These are phyloP conservation scores for Procambarus virginalis DNA, from an alignment of 1,140 invertebrate species.

Conservation along the genomic window DNA sequence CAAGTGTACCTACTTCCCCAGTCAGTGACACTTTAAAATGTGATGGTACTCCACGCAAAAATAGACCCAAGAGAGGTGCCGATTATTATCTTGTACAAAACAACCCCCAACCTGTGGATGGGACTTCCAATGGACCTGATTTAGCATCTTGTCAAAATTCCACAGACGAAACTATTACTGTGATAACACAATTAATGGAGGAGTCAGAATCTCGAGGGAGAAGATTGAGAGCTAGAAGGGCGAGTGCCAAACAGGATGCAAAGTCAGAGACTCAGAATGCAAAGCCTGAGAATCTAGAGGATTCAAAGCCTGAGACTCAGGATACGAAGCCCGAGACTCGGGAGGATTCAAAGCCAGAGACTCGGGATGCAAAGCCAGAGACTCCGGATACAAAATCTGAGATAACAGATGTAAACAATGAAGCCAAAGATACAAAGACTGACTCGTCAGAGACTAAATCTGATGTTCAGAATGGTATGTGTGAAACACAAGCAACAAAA, in stretches of 20 bases:
- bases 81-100: not conserved
- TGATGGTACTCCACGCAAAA: constrained; percentile 1
- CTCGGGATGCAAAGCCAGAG: not conserved
- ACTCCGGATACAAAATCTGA: not conserved
- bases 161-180: constrained; percentile 32
- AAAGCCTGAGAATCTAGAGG: not conserved
- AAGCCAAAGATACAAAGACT: too few species aligned
- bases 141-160: constrained; percentile 11
- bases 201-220: constrained; percentile 46
- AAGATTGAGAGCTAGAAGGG: constrained; percentile 35
- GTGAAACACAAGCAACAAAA: not conserved
- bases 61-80: not conserved
- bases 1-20: not conserved
- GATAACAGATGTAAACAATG: not conserved
- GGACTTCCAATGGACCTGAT: not conserved
- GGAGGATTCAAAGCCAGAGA: not conserved
- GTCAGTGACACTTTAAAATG: not conserved
- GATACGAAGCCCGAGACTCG: not conserved
- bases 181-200: constrained; percentile 34
- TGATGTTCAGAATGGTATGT: not conserved
- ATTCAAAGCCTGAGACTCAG: not conserved
- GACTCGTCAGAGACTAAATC: not conserved
- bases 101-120: not conserved
- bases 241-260: constrained; percentile 42
- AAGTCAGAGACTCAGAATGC: constrained; percentile 9